These are phyloP conservation scores for Ammodytes marinus DNA, from an alignment of 2,113 vertebrate species.

Conservation along the genomic window DNA sequence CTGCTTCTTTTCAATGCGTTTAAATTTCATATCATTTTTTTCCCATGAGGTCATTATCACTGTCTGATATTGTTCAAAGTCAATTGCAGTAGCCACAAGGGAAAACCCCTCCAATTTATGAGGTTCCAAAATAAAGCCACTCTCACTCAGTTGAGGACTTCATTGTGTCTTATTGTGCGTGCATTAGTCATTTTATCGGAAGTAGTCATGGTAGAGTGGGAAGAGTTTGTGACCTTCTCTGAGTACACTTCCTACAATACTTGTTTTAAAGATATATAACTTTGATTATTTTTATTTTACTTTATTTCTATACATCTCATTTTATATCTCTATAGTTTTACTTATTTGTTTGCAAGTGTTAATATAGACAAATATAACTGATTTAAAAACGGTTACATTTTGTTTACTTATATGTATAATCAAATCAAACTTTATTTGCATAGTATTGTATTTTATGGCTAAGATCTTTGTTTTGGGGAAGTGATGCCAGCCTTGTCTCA, in stretches of 20 bases:
- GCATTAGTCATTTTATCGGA: slow-evolving; percentile 28
- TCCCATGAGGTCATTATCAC: slow-evolving; percentile 30
- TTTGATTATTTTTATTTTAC: too few relatives aligned
- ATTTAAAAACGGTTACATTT: not conserved
- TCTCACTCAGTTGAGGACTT: not conserved
- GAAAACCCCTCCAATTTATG: slow-evolving; percentile 6
- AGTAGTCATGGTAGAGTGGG: not conserved
- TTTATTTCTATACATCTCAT: too few relatives aligned
- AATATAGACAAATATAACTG: not conserved
- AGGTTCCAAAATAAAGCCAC: not conserved
- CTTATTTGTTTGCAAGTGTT: too few relatives aligned
- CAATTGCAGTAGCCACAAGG: not conserved
- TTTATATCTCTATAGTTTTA: too few relatives aligned
- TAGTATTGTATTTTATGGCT: not conserved
- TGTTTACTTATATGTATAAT: not conserved
- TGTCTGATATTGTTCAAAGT: not conserved
- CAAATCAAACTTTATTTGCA: too few relatives aligned
- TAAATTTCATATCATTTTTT: not conserved
- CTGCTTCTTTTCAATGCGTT: slow-evolving; percentile 1
- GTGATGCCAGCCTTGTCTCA: not conserved
- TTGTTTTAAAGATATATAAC: too few relatives aligned
- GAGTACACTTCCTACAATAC: not conserved
- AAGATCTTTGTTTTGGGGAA: not conserved
- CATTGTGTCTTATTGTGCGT: slow-evolving; percentile 8
- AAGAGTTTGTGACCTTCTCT: not conserved